Percentiles rank a stretch among this genome's conserved stretches.
Conservation (phyloP, 2,113 vertebrate genomes). For the Xiphias gladius region DNA sequence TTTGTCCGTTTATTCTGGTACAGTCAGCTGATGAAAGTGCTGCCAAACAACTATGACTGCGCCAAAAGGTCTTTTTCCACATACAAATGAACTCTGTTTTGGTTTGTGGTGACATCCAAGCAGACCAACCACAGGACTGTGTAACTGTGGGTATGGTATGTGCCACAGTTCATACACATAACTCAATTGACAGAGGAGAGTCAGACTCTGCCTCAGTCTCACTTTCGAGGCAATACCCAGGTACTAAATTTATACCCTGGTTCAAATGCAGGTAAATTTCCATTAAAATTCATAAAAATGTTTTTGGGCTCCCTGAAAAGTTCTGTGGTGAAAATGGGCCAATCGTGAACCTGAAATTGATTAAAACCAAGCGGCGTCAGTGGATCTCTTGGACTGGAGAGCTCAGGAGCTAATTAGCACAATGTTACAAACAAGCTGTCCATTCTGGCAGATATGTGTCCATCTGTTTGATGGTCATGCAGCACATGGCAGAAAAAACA, state of each 20-base stretch:
- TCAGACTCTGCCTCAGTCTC: not conserved
- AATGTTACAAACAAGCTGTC: not conserved
- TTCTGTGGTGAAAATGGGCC: not conserved
- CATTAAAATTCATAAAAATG: not conserved
- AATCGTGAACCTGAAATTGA: not conserved
- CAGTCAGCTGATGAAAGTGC: not conserved
- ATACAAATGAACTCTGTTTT: not conserved
- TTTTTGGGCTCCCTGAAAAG: not conserved
- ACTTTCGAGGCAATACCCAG: not conserved
- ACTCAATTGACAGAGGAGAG: not conserved
- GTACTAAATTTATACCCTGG: not conserved
- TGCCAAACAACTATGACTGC: not conserved
- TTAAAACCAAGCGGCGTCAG: not conserved
- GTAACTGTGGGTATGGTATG: not conserved
- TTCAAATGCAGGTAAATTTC: not conserved
- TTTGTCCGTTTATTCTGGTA: too few relatives aligned
- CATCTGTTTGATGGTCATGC: not conserved
- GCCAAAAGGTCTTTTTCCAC: not conserved
- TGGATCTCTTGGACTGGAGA: not conserved
- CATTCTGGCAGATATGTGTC: too few relatives aligned
- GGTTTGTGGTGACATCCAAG: conserved; percentile 8
- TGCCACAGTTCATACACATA: too few relatives aligned
- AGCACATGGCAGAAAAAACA: not conserved
- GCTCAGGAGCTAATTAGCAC: not conserved
- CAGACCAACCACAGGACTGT: conserved; percentile 43